phyloP scores from a whole-genome alignment of 2,888 invertebrate species.

The Hedychridium roseum region DNA sequence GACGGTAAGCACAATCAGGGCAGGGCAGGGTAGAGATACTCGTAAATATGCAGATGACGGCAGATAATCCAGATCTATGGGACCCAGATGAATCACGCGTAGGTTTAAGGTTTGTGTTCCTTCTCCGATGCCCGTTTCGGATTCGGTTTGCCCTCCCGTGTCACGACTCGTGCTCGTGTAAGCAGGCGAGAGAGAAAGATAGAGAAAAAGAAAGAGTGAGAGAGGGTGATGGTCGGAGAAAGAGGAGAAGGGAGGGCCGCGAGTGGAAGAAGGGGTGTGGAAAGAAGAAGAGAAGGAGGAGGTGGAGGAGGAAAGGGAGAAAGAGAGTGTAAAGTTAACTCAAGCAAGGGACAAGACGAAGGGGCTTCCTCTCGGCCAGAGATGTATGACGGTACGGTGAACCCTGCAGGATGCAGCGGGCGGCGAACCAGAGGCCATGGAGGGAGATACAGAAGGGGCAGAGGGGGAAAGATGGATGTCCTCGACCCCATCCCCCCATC shows the following conservation, averaged over 20 bases:
- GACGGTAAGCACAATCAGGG: constrained; percentile 41
- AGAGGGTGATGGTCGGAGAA: too few species aligned
- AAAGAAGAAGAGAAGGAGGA: too few species aligned
- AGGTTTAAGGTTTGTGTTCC: constrained; percentile 55
- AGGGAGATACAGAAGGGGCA: constrained; percentile 32
- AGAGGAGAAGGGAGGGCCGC: constrained; percentile 5
- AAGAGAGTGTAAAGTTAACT: constrained; percentile 54
- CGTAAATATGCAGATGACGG: constrained; percentile 60
- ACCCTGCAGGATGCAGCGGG: constrained; percentile 52
- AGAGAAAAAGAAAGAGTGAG: not conserved
- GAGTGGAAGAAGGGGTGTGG: constrained; percentile 14
- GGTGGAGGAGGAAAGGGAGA: constrained; percentile 14
- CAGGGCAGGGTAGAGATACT: constrained; percentile 45
- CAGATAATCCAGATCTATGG: constrained; percentile 60
- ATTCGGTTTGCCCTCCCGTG: constrained; percentile 6
- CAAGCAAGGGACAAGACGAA: constrained; percentile 53
- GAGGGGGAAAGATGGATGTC: constrained; percentile 61
- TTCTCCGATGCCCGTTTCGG: constrained; percentile 38
- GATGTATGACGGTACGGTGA: constrained; percentile 52
- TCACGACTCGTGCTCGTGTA: not conserved
- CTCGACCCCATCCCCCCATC: constrained; percentile 57
- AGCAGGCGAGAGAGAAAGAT: not conserved
- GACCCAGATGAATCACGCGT: constrained; percentile 50
- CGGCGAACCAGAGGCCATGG: too few species aligned
- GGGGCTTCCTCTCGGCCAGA: constrained; percentile 50